Evolutionary conservation across 2,888 invertebrate genomes (phyloP).

Genomic region (Machimus atricapillus): DNA sequence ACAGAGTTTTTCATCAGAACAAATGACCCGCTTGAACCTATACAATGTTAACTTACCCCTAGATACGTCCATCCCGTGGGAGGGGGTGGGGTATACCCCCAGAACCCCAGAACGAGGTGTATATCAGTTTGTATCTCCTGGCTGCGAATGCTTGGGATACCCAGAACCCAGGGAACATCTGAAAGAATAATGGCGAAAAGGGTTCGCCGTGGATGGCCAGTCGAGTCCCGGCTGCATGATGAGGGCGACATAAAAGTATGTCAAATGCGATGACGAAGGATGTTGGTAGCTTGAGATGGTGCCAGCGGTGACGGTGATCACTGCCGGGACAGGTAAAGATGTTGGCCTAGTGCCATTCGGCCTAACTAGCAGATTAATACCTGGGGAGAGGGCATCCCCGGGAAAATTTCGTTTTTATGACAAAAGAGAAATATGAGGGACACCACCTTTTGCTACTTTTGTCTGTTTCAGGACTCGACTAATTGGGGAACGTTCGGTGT

Average conservation of each 20-base stretch:
- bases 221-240: background rate
- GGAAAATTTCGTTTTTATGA: background rate
- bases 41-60: constrained; percentile 39
- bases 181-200: constrained; percentile 33
- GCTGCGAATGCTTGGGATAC: background rate
- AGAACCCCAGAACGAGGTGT: background rate
- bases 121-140: constrained; percentile 12
- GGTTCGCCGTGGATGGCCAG: background rate
- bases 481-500: constrained; percentile 10
- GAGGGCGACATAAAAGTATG: constrained; percentile 42
- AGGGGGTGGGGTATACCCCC: background rate
- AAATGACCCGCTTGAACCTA: constrained; percentile 40
- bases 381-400: background rate
- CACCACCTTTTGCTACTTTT: background rate
- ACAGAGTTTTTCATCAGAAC: constrained; percentile 39
- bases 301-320: constrained; percentile 4
- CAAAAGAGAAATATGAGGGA: constrained; percentile 29
- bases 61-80: constrained; percentile 25
- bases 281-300: constrained; percentile 34
- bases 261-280: constrained; percentile 41
- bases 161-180: constrained; percentile 13
- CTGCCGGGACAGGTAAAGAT: constrained; percentile 32
- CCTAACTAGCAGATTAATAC: constrained; percentile 37
- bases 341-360: constrained; percentile 39
- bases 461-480: background rate